phyloP scores from a whole-genome alignment of 2,797 vertebrate species.

The Melanotaenia trifasciata region DNA sequence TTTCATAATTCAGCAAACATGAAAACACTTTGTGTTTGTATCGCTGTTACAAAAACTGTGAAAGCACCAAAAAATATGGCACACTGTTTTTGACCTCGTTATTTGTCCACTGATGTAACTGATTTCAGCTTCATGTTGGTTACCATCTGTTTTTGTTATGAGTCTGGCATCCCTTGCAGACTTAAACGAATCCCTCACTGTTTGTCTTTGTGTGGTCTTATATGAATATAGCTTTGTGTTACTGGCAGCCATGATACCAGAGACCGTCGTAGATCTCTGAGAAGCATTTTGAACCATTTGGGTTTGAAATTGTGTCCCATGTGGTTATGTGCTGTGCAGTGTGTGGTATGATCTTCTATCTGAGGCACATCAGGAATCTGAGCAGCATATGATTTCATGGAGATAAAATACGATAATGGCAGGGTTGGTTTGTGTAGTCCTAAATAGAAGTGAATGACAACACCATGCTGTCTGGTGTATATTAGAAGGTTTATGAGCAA shows the following conservation, averaged over 20 bases:
- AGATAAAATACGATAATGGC: slow-evolving; percentile 53
- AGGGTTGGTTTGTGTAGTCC: slow-evolving; percentile 51
- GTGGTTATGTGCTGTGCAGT: slow-evolving; percentile 35
- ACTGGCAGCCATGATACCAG: slow-evolving; percentile 24
- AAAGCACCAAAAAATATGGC: slow-evolving; percentile 7
- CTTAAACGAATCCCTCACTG: slow-evolving; percentile 23
- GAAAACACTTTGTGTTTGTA: not conserved
- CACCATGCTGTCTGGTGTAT: slow-evolving; percentile 49
- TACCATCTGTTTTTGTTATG: slow-evolving; percentile 56
- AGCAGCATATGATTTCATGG: slow-evolving; percentile 58
- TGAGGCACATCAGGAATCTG: slow-evolving; percentile 14
- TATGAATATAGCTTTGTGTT: slow-evolving; percentile 48
- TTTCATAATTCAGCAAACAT: slow-evolving; percentile 12
- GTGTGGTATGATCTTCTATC: slow-evolving; percentile 17
- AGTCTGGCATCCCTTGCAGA: slow-evolving; percentile 29
- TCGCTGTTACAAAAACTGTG: not conserved
- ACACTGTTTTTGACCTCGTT: slow-evolving; percentile 13
- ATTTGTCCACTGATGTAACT: slow-evolving; percentile 35
- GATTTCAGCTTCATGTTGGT: slow-evolving; percentile 34
- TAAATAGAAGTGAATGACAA: slow-evolving; percentile 59
- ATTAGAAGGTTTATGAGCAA: slow-evolving; percentile 27
- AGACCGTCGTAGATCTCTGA: slow-evolving; percentile 10
- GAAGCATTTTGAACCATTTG: slow-evolving; percentile 26
- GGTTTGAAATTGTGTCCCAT: slow-evolving; percentile 43
- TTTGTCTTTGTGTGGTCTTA: slow-evolving; percentile 74